Evolutionary conservation across 2,888 invertebrate species (phyloP).

Genomic region (Plusia festucae): DNA sequence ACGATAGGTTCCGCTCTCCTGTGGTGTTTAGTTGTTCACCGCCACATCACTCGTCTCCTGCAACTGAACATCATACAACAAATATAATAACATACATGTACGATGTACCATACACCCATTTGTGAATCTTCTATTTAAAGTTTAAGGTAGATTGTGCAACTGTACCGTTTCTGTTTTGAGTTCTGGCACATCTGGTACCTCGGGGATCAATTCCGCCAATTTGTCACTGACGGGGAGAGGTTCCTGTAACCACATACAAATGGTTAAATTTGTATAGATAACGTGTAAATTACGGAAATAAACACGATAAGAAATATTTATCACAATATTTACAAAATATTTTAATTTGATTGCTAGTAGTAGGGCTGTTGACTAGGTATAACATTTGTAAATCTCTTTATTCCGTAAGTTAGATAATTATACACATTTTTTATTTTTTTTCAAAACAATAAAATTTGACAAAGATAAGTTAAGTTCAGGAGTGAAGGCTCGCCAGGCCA

Average conservation of each 20-base stretch:
- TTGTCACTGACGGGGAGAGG: constrained; percentile 76
- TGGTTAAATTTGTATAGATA: background rate
- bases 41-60: constrained; percentile 79
- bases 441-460: too few relatives aligned
- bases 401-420: too few relatives aligned
- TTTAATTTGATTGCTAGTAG: too few relatives aligned
- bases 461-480: too few relatives aligned
- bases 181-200: constrained; percentile 82
- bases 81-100: background rate
- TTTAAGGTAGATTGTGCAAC: background rate
- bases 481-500: too few relatives aligned
- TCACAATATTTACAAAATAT: background rate
- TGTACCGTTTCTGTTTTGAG: constrained; percentile 81
- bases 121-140: too few relatives aligned
- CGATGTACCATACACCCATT: too few relatives aligned
- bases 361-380: too few relatives aligned
- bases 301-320: background rate
- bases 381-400: too few relatives aligned
- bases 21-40: constrained; percentile 73
- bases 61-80: constrained; percentile 49
- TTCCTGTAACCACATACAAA: constrained; percentile 73
- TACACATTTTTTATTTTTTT: too few relatives aligned
- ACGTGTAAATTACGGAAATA: background rate
- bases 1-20: constrained; percentile 50
- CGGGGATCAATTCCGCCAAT: constrained; percentile 83